phyloP scores from a whole-genome alignment of 1,140 invertebrate species.

The Bilobella aurantiaca region DNA sequence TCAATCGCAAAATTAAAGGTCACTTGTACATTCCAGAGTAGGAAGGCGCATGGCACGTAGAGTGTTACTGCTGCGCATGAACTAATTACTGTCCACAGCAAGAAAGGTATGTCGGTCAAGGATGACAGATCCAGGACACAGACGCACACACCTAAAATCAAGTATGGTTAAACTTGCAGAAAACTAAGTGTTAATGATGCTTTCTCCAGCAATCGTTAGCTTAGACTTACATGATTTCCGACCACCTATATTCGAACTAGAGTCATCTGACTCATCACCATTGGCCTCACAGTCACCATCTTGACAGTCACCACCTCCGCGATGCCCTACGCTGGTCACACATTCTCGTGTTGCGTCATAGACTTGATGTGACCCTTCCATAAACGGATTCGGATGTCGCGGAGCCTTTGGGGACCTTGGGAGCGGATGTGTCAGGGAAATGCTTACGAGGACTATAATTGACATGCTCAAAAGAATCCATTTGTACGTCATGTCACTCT shows the following conservation, averaged over 20 bases:
- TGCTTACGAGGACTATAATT: slow-evolving; percentile 7
- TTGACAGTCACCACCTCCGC: too few relatives aligned
- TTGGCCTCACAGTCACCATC: too few relatives aligned
- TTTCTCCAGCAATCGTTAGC: too few relatives aligned
- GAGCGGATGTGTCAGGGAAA: background rate
- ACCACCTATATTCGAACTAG: too few relatives aligned
- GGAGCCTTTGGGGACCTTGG: background rate
- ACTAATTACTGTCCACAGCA: slow-evolving; percentile 15
- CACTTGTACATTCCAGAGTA: slow-evolving; percentile 13
- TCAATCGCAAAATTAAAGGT: background rate
- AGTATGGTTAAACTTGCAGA: too few relatives aligned
- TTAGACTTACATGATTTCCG: too few relatives aligned
- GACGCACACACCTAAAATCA: slow-evolving; percentile 19
- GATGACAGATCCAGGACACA: slow-evolving; percentile 21
- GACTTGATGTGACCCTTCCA: background rate
- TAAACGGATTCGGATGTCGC: background rate
- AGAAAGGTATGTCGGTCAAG: slow-evolving; percentile 17
- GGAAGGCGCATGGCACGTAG: slow-evolving; percentile 20
- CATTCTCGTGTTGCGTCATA: background rate
- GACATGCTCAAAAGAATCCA: slow-evolving; percentile 12
- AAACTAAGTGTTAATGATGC: too few relatives aligned
- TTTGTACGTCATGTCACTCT: slow-evolving; percentile 1
- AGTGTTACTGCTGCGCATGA: slow-evolving; percentile 11
- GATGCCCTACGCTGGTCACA: background rate
- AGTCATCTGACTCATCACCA: too few relatives aligned